Percentiles rank a stretch among this genome's conserved stretches.
Evolutionary conservation across 2,888 invertebrate species (phyloP).

Genomic region (Sabellastarte sp.): DNA sequence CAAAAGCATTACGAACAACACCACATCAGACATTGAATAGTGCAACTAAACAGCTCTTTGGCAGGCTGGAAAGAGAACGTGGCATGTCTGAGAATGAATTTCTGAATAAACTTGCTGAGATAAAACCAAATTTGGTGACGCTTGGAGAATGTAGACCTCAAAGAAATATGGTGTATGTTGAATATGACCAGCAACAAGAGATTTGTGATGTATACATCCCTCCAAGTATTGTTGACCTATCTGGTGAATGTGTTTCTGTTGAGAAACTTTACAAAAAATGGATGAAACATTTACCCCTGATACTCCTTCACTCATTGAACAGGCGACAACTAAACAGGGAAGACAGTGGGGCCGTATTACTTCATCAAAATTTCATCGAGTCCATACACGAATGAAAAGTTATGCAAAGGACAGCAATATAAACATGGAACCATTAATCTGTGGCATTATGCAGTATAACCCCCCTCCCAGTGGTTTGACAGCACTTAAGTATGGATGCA

Average conservation of each 20-base stretch:
- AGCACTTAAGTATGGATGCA: not conserved
- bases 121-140: not conserved
- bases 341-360: not conserved
- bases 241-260: no score
- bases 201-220: no score
- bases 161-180: not conserved
- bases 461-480: not conserved
- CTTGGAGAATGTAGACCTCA: not conserved
- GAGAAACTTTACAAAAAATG: no score
- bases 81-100: not conserved
- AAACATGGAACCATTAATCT: not conserved
- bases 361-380: not conserved
- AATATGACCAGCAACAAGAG: not conserved
- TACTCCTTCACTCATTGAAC: no score
- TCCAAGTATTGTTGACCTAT: no score
- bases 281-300: no score
- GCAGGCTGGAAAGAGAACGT: not conserved
- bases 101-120: not conserved
- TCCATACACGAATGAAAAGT: not conserved
- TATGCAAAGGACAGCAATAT: not conserved
- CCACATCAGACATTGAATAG: no score
- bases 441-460: not conserved
- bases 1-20: no score
- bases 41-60: not conserved
- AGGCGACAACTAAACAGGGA: no score